A percentile compares a stretch with the other conserved stretches of the same genome.
These are phyloP conservation scores for Hipparchia semele DNA, from an alignment of 2,888 invertebrate genomes.

Conservation along the genomic window DNA sequence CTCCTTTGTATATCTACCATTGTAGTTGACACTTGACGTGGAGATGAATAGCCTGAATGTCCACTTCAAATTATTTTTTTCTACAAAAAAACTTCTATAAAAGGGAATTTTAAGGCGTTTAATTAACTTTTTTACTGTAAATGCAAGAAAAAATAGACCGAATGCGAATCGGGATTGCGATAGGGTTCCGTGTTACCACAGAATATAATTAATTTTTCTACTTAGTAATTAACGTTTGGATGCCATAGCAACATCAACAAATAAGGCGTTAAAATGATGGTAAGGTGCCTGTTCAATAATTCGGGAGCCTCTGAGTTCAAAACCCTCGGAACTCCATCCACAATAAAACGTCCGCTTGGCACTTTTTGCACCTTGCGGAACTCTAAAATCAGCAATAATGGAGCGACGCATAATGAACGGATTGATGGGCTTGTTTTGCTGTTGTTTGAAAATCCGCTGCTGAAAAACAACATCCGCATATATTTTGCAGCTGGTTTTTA, in stretches of 20 bases:
- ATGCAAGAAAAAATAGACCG: too few species aligned
- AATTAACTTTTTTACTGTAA: neutral
- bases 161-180: too few species aligned
- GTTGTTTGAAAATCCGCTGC: neutral
- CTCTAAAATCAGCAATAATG: neutral
- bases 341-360: too few species aligned
- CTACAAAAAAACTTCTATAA: neutral
- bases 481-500: constrained; percentile 2
- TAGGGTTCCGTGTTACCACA: too few species aligned
- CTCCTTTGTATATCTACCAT: constrained; percentile 40
- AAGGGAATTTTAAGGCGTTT: neutral
- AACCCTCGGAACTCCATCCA: too few species aligned
- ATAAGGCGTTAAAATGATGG: too few species aligned
- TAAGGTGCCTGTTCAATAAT: too few species aligned
- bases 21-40: constrained; percentile 38
- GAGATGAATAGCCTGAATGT: constrained; percentile 27
- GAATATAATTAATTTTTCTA: too few species aligned
- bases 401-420: neutral
- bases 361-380: too few species aligned
- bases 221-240: too few species aligned
- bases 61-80: neutral
- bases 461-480: constrained; percentile 1
- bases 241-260: too few species aligned
- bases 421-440: constrained; percentile 3
- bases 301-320: too few species aligned